phyloP scores from a whole-genome alignment of 2,888 invertebrate species.

The Ectemnius continuus region DNA sequence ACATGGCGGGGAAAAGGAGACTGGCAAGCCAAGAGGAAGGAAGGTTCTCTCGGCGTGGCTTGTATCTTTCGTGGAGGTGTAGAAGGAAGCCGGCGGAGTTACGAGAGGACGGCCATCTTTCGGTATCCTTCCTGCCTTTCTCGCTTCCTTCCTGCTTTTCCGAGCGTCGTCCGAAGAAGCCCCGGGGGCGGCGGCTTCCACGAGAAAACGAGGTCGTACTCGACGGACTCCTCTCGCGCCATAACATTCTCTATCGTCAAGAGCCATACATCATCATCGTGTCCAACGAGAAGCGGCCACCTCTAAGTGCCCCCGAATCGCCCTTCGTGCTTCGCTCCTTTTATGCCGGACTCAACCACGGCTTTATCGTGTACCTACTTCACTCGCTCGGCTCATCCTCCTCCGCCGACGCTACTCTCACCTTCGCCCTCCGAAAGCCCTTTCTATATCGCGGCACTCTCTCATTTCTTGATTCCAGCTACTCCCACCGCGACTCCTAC shows the following conservation, averaged over 20 bases:
- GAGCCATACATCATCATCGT: constrained; percentile 72
- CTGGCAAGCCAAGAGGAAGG: no score
- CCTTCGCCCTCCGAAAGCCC: constrained; percentile 21
- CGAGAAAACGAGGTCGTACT: constrained; percentile 58
- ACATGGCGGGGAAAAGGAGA: no score
- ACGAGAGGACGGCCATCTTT: constrained; percentile 67
- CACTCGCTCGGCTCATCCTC: constrained; percentile 37
- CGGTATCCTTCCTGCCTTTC: constrained; percentile 54
- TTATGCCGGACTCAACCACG: constrained; percentile 51
- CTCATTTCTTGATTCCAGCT: constrained; percentile 33
- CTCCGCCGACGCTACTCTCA: constrained; percentile 10
- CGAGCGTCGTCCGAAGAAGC: constrained; percentile 40
- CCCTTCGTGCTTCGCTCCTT: constrained; percentile 53
- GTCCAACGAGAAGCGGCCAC: constrained; percentile 62
- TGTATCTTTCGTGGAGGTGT: constrained; percentile 29
- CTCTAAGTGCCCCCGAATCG: constrained; percentile 70
- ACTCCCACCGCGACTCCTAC: constrained; percentile 10
- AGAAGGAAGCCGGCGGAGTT: constrained; percentile 56
- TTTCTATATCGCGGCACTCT: constrained; percentile 16
- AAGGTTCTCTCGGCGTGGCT: constrained; percentile 1
- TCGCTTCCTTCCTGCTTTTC: constrained; percentile 50
- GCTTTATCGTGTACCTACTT: constrained; percentile 49
- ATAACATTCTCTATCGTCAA: constrained; percentile 62
- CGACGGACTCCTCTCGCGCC: constrained; percentile 48
- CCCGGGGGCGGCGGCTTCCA: constrained; percentile 54